Evolutionary conservation across 1,140 invertebrate species (phyloP).

Genomic region (Pteromalus puparum): DNA sequence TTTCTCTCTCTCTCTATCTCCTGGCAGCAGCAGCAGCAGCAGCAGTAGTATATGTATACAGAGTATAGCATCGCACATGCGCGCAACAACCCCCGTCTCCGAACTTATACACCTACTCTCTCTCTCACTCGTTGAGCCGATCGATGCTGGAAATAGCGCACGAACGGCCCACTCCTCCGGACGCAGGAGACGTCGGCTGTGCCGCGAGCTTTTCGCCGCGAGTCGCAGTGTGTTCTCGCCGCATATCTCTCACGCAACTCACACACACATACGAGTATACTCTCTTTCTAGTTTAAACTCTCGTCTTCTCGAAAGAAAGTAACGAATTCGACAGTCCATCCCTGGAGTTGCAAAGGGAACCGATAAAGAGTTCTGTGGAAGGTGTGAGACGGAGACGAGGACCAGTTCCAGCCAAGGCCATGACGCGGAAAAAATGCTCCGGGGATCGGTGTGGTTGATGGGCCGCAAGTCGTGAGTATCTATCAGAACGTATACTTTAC

Average conservation of each 20-base stretch:
- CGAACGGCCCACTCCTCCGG: conserved; percentile 40
- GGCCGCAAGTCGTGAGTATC: conserved; percentile 48
- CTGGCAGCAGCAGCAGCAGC: too few species aligned
- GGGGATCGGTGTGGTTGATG: conserved; percentile 36
- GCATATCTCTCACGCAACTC: background rate
- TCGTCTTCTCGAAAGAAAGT: too few species aligned
- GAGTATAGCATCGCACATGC: too few species aligned
- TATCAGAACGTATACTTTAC: background rate
- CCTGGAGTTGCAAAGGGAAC: too few species aligned
- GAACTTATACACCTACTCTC: background rate
- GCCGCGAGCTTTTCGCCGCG: conserved; percentile 17
- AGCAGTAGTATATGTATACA: background rate
- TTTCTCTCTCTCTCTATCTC: background rate
- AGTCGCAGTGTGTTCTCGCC: background rate
- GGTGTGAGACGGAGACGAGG: too few species aligned
- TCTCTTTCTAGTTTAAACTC: background rate
- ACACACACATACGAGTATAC: too few species aligned
- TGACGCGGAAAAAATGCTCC: conserved; percentile 48
- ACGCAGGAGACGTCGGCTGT: background rate
- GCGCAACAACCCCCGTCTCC: too few species aligned
- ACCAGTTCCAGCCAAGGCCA: background rate
- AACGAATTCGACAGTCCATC: too few species aligned
- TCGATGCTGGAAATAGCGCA: conserved; percentile 67
- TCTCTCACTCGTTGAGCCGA: conserved; percentile 47
- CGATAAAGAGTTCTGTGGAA: too few species aligned